Conservation (phyloP, 1,140 invertebrate species). For the Tetramorium parvispinum region DNA sequence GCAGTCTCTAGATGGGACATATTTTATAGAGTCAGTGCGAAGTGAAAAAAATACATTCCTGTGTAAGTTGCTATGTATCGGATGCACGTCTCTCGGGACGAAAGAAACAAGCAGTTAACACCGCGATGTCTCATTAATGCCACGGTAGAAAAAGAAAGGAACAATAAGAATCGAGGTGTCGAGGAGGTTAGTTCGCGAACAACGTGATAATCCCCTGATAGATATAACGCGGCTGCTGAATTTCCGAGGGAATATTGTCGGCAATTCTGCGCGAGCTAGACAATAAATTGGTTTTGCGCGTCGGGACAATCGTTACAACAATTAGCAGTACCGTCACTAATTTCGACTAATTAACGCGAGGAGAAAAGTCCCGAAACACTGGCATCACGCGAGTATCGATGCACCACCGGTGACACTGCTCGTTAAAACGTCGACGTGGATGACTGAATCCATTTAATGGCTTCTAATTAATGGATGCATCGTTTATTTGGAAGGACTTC, state of each 20-base stretch:
- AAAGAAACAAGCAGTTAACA: conserved; percentile 43
- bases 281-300: conserved; percentile 75
- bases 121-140: conserved; percentile 56
- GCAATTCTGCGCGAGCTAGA: conserved; percentile 47
- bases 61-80: background rate
- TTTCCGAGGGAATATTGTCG: conserved; percentile 60
- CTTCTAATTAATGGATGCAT: conserved; percentile 71
- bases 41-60: background rate
- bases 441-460: conserved; percentile 69
- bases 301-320: conserved; percentile 68
- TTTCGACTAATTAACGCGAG: conserved; percentile 72
- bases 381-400: conserved; percentile 64
- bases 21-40: background rate
- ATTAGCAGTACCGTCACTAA: conserved; percentile 71
- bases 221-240: conserved; percentile 24
- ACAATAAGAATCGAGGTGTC: conserved; percentile 50
- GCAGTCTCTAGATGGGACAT: background rate
- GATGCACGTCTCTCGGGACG: background rate
- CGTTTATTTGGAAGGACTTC: conserved; percentile 49
- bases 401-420: conserved; percentile 65
- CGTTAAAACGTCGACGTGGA: conserved; percentile 67
- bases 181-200: conserved; percentile 37
- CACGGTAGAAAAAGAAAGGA: background rate
- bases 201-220: conserved; percentile 53
- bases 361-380: conserved; percentile 67